Evolutionary conservation across 2,113 vertebrate genomes (phyloP), one percentile per base, ranked within the genome.

Genomic region (Zapus hudsonius): DNA sequence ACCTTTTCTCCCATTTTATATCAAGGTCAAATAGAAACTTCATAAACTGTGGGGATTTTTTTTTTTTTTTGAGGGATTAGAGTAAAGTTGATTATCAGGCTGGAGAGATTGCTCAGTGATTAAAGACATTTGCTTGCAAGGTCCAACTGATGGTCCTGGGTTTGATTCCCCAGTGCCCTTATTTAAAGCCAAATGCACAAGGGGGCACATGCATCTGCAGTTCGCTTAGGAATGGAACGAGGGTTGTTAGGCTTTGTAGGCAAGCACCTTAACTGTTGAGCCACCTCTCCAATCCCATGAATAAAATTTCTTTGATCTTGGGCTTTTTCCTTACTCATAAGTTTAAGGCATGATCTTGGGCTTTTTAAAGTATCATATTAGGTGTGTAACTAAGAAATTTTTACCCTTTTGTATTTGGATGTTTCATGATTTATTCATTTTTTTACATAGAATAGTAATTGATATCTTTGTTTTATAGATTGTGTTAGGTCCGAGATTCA

Each of bases 261-360:
- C n/a, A n/a, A n/a, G n/a, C n/a, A n/a, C n/a, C n/a, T n/a, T n/a
- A n/a, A n/a, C n/a, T n/a, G n/a, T n/a, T n/a, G n/a, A n/a, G n/a
- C n/a, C n/a, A n/a, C n/a, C n/a, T n/a, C n/a, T n/a, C n/a, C n/a
- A n/a, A n/a, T n/a, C n/a, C n/a, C 33, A 85, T n/a, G 31, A 79
- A 74, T 79, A 93, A 87, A 89, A 86, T 36, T 66, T 16, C 13
- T 94, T 90, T 91, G 75, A 75, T 80, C 25, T 29, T 81, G 25
- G 33, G 12, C 17, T 82, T 44, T 81, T 31, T 52, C n/a, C n/a
- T n/a, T n/a, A n/a, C n/a, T n/a, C n/a, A n/a, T n/a, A n/a, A n/a
- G n/a, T n/a, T n/a, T n/a, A n/a, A n/a, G n/a, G 44, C 36, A 25
- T 31, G 36, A 7, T 47, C 27, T 17, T 80, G 29, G 57, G 29